Evolutionary conservation across 2,113 vertebrate genomes (phyloP).

Genomic region (Osmerus mordax): DNA sequence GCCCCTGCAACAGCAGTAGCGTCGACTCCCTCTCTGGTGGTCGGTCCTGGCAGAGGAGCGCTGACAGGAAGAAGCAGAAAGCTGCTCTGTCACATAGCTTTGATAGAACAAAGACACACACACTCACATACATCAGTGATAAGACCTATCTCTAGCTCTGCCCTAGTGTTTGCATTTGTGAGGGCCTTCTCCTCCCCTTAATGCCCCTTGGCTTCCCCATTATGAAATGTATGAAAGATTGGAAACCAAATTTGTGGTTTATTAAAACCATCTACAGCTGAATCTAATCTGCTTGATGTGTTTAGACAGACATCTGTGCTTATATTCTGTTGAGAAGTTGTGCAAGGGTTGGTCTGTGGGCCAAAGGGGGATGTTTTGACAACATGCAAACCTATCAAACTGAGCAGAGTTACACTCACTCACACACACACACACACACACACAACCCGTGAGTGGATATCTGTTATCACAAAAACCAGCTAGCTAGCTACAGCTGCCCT

Average conservation of each 20-base stretch:
- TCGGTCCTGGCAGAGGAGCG: neutral
- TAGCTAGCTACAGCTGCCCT: no score
- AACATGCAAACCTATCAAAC: slow-evolving; percentile 12
- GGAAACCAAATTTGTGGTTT: neutral
- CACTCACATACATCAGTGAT: slow-evolving; percentile 6
- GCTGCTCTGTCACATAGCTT: neutral
- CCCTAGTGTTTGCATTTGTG: no score
- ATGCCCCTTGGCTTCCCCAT: neutral
- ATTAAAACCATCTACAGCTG: neutral
- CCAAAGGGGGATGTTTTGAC: slow-evolving; percentile 24
- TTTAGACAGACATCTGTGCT: slow-evolving; percentile 8
- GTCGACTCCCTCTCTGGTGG: no score
- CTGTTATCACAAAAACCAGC: no score
- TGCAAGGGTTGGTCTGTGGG: slow-evolving; percentile 11
- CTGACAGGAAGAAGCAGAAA: neutral
- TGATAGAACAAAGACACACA: slow-evolving; percentile 17
- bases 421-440: neutral
- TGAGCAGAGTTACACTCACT: neutral
- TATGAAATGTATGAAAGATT: neutral
- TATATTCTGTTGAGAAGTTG: slow-evolving; percentile 22
- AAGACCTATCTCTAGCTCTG: no score
- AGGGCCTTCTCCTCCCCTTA: no score
- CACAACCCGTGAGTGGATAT: no score
- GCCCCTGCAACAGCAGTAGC: no score
- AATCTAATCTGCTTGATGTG: slow-evolving; percentile 17